Evolutionary conservation across 1,140 invertebrate genomes (phyloP).

Genomic region (Lethrus apterus): DNA sequence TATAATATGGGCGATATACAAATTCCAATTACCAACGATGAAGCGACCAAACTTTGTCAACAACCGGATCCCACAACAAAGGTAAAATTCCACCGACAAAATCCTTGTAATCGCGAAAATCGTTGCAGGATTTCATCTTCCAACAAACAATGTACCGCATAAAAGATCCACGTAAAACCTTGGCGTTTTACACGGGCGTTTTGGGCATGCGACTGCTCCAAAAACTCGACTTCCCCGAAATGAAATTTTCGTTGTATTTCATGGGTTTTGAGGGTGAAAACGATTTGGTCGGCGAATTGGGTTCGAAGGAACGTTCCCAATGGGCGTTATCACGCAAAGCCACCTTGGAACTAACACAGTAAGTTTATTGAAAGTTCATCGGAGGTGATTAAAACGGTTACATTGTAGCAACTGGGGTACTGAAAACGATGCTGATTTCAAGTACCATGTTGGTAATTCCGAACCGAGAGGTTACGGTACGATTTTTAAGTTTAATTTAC

Average conservation of each 20-base stretch:
- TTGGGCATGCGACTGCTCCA: constrained; percentile 85
- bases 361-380: constrained; percentile 37
- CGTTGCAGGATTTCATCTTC: constrained; percentile 75
- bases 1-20: constrained; percentile 2
- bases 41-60: constrained; percentile 57
- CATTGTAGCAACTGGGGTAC: constrained; percentile 86
- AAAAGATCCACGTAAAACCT: constrained; percentile 78
- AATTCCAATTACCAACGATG: constrained; percentile 47
- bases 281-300: constrained; percentile 63
- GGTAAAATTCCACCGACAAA: constrained; percentile 37
- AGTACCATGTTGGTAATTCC: constrained; percentile 85
- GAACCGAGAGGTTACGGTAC: constrained; percentile 85
- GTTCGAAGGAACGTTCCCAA: constrained; percentile 51
- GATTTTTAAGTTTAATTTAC: constrained; percentile 23
- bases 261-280: constrained; percentile 79
- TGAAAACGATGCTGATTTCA: constrained; percentile 69
- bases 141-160: constrained; percentile 96
- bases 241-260: constrained; percentile 90
- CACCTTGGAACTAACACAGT: constrained; percentile 92
- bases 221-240: constrained; percentile 80
- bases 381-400: neutral
- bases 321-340: constrained; percentile 81
- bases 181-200: constrained; percentile 86
- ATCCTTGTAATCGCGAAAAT: constrained; percentile 7
- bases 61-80: constrained; percentile 55